Base-by-base conservation (phyloP, 2,888 invertebrate genomes). In the Chymomyza caudatula region DNA sequence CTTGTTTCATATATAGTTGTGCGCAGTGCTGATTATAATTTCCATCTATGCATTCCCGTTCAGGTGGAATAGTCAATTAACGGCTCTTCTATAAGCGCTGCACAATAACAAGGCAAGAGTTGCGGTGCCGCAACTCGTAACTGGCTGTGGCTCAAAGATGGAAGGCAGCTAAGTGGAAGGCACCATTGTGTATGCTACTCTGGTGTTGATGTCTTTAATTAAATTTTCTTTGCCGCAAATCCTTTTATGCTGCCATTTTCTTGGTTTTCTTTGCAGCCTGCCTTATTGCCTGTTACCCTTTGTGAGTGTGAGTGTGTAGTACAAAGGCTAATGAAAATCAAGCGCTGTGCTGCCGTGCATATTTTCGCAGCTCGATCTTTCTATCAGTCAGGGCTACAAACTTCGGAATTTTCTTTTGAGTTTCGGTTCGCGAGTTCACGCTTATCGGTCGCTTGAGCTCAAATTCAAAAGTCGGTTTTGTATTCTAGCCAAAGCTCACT, bases 141-240 rank as follows among this genome's bases (percentile, higher is more conserved):
- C 29, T 37, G 25, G 29, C 29, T 4, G 8, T 3, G 29, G 11
- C 11, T 20, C 23, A 51, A 25, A 63, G 22, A 17, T 5, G 22
- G 51, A 8, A n/a, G 52, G 37, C 51, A 43, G 20, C 3, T 19
- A 44, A n/a, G 53, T 15, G 22, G n/a, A 19, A 25, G 22, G 5
- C 29, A 37, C 11, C 29, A 37, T 37, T 64, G 61, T 64, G 60
- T 58, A 59, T 37, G 8, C 29, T 37, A 2, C 29, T 8, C 29
- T 23, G 44, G 64, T 6, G 69, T 55, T 73, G 73, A 71, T 72
- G 73, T 60, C 75, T 83, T 86, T 83, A 83, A 83, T 83, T 83
- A 83, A 83, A 83, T 83, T 86, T 73, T 65, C 74, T 72, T 76
- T 68, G 72, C 71, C 63, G 71, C 85, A 86, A 74, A 42, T 81